Percentiles rank a stretch among this genome's conserved stretches.
Conservation (phyloP, 2,888 invertebrate species). For the Cinara cedri region DNA sequence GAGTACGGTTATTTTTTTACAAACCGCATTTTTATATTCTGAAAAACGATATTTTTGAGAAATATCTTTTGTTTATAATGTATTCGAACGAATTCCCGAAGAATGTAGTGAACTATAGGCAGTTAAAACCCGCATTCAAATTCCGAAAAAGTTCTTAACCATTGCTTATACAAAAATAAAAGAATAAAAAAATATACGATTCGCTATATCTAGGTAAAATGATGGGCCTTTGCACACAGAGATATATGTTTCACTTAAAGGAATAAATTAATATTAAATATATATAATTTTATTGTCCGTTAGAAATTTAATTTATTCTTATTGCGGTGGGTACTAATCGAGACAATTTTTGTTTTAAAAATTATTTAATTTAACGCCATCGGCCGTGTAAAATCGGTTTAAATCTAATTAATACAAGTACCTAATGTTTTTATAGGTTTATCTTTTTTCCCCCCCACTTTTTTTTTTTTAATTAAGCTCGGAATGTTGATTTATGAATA, state of each 20-base stretch:
- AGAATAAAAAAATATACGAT: too few species aligned
- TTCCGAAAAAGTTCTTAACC: too few species aligned
- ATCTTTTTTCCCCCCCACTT: neutral
- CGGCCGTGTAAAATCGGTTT: neutral
- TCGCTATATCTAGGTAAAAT: neutral
- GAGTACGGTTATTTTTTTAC: too few species aligned
- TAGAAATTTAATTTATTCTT: neutral
- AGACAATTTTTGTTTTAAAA: neutral
- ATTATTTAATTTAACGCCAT: neutral
- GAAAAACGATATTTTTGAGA: too few species aligned
- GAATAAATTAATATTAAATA: neutral
- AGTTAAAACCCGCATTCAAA: too few species aligned
- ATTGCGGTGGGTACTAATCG: too few species aligned
- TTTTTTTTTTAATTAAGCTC: neutral
- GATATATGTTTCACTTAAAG: neutral
- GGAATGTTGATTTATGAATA: conserved; percentile 35
- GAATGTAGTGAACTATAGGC: too few species aligned
- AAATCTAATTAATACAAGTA: neutral
- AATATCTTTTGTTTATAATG: too few species aligned
- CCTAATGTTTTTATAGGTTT: neutral
- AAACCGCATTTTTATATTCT: too few species aligned
- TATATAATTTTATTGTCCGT: neutral
- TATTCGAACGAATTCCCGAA: too few species aligned
- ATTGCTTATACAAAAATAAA: too few species aligned
- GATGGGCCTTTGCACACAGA: neutral